Evolutionary conservation across 2,113 vertebrate genomes (phyloP), one percentile per base, ranked within the genome.

Genomic region (Plecotus auritus): DNA sequence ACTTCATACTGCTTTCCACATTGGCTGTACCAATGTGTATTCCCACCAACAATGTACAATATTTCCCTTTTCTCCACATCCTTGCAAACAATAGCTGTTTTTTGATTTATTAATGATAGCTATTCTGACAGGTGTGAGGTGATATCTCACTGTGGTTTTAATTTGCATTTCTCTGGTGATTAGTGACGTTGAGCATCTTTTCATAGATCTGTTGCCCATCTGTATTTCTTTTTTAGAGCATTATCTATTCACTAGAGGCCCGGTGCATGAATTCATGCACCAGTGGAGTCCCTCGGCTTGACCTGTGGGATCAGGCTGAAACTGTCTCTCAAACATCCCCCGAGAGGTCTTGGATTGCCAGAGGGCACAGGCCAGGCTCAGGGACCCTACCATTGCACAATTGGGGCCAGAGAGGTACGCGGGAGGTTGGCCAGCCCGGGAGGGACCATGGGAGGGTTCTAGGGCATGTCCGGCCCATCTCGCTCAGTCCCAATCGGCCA

Each of bases 401-500:
- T 61, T 0, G 1, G 59, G 59, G 26, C 26, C 26, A 11, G 9
- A 10, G 26, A 28, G 4, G 59, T 26, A 61, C 4, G 4, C 0
- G 4, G 59, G 26, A 61, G 23, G 23, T 61, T 5, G 26, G 59
- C 59, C 26, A 12, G 59, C 26, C 1, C 0, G 10, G 59, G 9
- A 61, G 23, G 9, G 26, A 61, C 59, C 1, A 1, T 9, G 4
- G 56, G 23, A 59, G 23, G 23, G 23, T 3, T 59, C 23, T 23
- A 59, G 56, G 23, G 9, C 9, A 26, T 59, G 23, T 59, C 56
- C 23, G 4, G 23, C 3, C 56, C 22, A 26, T 59, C 56, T 59
- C 4, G 4, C 56, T 59, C 56, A 26, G 22, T 59, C 23, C 23
- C 10, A 11, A 61, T 28, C 4, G 10, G 26, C 56, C 26, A 11